Evolutionary conservation across 2,113 vertebrate species (phyloP).

Genomic region (Tursiops truncatus): DNA sequence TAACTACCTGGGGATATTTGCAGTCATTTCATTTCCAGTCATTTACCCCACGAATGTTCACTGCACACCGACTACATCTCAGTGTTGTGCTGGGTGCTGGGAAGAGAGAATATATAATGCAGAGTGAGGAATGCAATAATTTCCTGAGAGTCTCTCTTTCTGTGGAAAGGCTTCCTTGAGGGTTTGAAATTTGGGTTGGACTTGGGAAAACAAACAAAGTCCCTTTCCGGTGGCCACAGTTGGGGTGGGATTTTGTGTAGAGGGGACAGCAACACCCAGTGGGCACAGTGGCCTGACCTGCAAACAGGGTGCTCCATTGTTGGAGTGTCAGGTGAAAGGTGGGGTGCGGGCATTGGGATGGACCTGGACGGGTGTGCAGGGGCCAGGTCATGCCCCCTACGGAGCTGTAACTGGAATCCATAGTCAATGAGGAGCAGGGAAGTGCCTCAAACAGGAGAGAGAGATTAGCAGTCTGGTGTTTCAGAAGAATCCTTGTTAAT

Average conservation of each 20-base stretch:
- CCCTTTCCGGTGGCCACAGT: not conserved
- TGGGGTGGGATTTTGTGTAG: not conserved
- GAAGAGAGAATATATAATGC: not conserved
- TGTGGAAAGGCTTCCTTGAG: not conserved
- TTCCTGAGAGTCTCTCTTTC: not conserved
- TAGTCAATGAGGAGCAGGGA: not conserved
- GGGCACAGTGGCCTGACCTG: not conserved
- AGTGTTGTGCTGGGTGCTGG: rapidly evolving
- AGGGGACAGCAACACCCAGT: not conserved
- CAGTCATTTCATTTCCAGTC: not conserved
- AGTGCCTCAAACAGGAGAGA: not conserved
- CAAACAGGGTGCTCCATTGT: rapidly evolving
- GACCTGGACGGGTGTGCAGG: not conserved
- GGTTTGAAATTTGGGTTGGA: not conserved
- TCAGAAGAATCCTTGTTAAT: too few species aligned
- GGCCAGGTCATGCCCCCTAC: rapidly evolving
- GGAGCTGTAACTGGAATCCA: too few species aligned
- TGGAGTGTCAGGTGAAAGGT: not conserved
- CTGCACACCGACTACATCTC: rapidly evolving
- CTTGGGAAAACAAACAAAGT: not conserved
- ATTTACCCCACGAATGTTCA: not conserved
- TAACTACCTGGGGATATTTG: not conserved
- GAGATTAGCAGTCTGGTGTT: not conserved
- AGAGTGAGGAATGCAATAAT: rapidly evolving
- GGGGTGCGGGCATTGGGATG: too few species aligned